Percentiles rank a stretch among this genome's conserved stretches.
Conservation (phyloP, 2,113 vertebrate species). For the Sus scrofa region DNA sequence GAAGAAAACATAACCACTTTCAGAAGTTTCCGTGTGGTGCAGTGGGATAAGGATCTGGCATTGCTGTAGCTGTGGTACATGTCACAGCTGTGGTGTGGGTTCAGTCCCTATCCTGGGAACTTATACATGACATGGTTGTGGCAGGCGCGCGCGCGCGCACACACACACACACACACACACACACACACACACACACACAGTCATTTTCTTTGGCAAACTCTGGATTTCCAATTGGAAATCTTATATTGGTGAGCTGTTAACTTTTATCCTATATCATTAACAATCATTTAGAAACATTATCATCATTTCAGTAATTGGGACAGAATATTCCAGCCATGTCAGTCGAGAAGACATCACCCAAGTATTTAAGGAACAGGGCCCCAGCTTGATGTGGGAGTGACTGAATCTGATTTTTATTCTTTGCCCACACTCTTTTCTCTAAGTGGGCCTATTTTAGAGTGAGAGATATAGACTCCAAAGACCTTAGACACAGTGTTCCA, state of each 20-base stretch:
- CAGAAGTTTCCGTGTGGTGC: too few relatives aligned
- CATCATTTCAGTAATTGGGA: background rate
- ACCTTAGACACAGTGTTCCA: background rate
- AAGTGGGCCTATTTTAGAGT: background rate
- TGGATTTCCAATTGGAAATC: background rate
- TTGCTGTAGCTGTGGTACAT: too few relatives aligned
- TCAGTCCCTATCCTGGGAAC: too few relatives aligned
- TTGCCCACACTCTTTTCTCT: background rate
- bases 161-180: too few relatives aligned
- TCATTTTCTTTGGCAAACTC: constrained; percentile 33
- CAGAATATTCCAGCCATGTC: background rate
- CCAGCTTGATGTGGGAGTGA: background rate
- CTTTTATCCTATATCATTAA: background rate
- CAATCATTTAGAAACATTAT: background rate
- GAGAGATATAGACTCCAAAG: background rate
- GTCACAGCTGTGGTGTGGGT: too few relatives aligned
- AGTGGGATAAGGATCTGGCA: too few relatives aligned
- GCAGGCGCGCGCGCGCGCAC: too few relatives aligned
- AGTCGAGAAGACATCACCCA: accelerated
- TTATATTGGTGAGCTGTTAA: background rate
- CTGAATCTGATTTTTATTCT: background rate
- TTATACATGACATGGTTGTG: too few relatives aligned
- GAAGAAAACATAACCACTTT: background rate
- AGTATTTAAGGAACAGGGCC: background rate
- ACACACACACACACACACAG: too few relatives aligned